These are phyloP conservation scores for Bombus picipes DNA, from an alignment of 1,140 invertebrate genomes.

Conservation along the genomic window DNA sequence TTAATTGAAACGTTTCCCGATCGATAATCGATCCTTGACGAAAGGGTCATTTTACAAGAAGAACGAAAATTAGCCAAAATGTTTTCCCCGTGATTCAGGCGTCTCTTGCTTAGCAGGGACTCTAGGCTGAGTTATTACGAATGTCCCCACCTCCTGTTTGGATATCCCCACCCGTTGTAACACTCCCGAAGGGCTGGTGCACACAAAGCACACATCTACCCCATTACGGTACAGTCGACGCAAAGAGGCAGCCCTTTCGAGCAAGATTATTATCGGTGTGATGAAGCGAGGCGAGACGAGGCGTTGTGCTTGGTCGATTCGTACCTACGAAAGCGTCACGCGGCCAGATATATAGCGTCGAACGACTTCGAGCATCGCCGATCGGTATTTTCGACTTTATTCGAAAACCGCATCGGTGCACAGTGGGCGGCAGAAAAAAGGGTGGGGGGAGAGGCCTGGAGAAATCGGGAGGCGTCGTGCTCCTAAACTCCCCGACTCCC, in stretches of 20 bases:
- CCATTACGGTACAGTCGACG: constrained; percentile 70
- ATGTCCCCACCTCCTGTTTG: constrained; percentile 69
- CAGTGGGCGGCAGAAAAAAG: constrained; percentile 6
- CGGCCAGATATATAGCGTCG: neutral
- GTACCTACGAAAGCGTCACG: neutral
- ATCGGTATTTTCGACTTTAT: constrained; percentile 46
- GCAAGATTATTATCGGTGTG: constrained; percentile 17
- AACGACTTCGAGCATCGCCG: constrained; percentile 19
- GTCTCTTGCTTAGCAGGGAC: constrained; percentile 37
- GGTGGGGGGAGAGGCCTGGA: constrained; percentile 7
- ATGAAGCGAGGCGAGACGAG: neutral
- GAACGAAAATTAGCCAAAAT: neutral
- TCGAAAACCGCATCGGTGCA: constrained; percentile 31
- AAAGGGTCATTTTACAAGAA: neutral
- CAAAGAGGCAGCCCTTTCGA: constrained; percentile 48
- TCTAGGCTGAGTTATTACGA: constrained; percentile 72
- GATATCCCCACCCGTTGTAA: constrained; percentile 64
- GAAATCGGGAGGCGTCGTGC: constrained; percentile 43
- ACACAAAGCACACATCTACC: constrained; percentile 74
- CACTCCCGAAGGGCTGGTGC: constrained; percentile 65
- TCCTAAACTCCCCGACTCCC: constrained; percentile 38
- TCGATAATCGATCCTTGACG: neutral
- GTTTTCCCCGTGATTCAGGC: neutral
- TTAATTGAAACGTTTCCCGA: neutral
- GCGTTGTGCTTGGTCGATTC: neutral